These are phyloP conservation scores for Istiophorus platypterus DNA, from an alignment of 2,113 vertebrate species.

Conservation along the genomic window DNA sequence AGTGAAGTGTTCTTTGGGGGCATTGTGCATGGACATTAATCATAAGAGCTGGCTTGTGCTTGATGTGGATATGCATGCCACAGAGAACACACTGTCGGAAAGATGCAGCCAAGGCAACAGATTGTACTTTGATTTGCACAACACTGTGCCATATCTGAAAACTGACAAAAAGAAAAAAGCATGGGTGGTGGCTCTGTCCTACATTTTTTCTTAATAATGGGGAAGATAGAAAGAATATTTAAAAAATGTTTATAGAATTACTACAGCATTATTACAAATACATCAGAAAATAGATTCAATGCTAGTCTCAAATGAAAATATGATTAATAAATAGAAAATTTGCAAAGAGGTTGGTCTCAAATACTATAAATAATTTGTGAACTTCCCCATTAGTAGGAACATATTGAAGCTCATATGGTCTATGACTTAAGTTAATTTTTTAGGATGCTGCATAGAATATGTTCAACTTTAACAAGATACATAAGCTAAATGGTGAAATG, in stretches of 20 bases:
- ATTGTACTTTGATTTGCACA: conserved; percentile 21
- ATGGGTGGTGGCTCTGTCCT: conserved; percentile 8
- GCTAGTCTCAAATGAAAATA: too few species aligned
- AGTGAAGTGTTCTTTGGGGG: conserved; percentile 24
- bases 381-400: too few species aligned
- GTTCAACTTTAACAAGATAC: too few species aligned
- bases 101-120: conserved; percentile 13
- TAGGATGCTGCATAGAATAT: too few species aligned
- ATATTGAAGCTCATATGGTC: background rate
- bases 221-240: background rate
- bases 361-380: too few species aligned
- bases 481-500: too few species aligned
- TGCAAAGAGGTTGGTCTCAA: too few species aligned
- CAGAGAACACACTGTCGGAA: conserved; percentile 14
- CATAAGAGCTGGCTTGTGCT: conserved; percentile 9
- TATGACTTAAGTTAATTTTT: background rate
- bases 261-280: too few species aligned
- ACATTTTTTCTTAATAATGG: background rate
- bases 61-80: conserved; percentile 17
- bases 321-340: too few species aligned
- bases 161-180: background rate
- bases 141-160: conserved; percentile 2
- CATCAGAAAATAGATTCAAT: too few species aligned
- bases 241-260: background rate
- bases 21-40: conserved; percentile 20